Conservation (phyloP, 1,140 invertebrate species). For the Polyergus mexicanus region DNA sequence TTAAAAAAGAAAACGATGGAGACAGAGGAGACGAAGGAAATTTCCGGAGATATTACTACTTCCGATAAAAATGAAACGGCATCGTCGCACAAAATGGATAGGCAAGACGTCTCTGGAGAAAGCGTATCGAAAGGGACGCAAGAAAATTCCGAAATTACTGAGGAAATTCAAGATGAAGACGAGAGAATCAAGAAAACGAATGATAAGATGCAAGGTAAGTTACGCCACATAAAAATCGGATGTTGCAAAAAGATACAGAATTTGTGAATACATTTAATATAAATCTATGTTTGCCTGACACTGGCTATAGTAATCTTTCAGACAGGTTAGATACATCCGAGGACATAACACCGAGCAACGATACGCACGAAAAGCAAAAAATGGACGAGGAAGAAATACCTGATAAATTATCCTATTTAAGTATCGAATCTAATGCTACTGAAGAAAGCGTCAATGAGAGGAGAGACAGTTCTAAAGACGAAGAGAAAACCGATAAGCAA, state of each 20-base stretch:
- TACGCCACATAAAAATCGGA: no score
- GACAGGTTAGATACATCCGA: slow-evolving; percentile 58
- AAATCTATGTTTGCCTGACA: slow-evolving; percentile 9
- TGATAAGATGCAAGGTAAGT: slow-evolving; percentile 29
- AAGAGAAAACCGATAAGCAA: background rate
- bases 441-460: background rate
- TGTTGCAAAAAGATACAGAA: background rate
- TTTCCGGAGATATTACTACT: slow-evolving; percentile 52
- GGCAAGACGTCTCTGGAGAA: slow-evolving; percentile 76
- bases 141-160: slow-evolving; percentile 83
- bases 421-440: background rate
- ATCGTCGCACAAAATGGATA: slow-evolving; percentile 79
- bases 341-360: background rate
- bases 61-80: slow-evolving; percentile 74
- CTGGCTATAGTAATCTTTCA: slow-evolving; percentile 68
- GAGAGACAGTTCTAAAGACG: background rate
- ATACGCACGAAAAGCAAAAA: background rate
- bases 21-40: slow-evolving; percentile 67
- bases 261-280: background rate
- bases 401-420: slow-evolving; percentile 5
- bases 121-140: slow-evolving; percentile 80
- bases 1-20: slow-evolving; percentile 55
- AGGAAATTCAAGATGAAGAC: slow-evolving; percentile 65
- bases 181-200: slow-evolving; percentile 22
- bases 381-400: background rate